Evolutionary conservation across 2,797 vertebrate genomes (phyloP), one percentile per base, ranked within the genome.

Genomic region (Buceros bicornis): DNA sequence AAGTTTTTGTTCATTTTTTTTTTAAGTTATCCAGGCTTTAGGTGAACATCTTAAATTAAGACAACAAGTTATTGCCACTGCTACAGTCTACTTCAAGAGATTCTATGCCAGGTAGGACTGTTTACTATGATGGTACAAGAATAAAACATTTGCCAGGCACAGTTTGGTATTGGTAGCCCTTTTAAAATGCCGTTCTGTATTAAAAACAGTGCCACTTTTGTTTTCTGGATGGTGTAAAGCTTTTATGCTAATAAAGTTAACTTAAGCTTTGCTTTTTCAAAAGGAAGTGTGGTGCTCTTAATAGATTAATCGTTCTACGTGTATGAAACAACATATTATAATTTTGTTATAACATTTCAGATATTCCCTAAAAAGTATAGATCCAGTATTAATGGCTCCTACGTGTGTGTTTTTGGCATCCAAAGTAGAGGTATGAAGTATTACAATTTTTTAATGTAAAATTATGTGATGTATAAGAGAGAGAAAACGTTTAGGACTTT

Each of bases 381-480:
- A 99, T 98, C 99, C 99, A 77, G 99, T 99, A 85, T 98, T 99
- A 96, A 99, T 99, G 99, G 99, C 99, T 97, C 99, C 99, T 81
- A 99, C 99, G n/a, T 99, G 99, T 98, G 99, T 99, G 94, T 99
- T 99, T 98, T 98, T 99, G 97, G 99, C 99, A 97, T 99, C 99
- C 96, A 99, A 99, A 99, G 99, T 99, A 97, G 99, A 99, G 99
- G 99, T 99, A 98, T 97, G 97, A 95, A 97, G 94, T 91, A 93
- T 93, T 95, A 95, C 85, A 92, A 83, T 97, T 97, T 97, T 97
- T 92, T 89, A 85, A 74, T 95, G 42, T 89, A 78, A 96, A 83
- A 88, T 90, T 93, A 84, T 96, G 93, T 95, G 72, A 86, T 96
- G 90, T 92, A 85, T 92, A 72, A 93, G 78, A 84, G 69, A 93